Conservation (phyloP, 2,113 vertebrate genomes). For the Emydura subglobosa region DNA sequence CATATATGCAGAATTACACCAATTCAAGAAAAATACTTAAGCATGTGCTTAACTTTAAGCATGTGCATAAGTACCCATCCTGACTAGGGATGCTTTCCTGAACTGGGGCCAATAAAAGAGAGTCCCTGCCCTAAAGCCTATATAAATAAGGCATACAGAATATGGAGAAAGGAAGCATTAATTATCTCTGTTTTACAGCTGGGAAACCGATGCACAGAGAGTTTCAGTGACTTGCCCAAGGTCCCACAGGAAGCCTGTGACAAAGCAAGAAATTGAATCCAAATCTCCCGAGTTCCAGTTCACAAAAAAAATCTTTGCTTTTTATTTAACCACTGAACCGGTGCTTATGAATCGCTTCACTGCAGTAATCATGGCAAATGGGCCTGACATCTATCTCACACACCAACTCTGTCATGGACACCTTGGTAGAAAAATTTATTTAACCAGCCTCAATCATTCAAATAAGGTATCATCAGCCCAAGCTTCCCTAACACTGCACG, state of each 20-base stretch:
- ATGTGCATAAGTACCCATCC: not conserved
- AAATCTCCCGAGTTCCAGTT: not conserved
- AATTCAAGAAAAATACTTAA: not conserved
- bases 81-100: not conserved
- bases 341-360: not conserved
- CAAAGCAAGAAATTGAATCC: not conserved
- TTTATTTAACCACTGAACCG: not conserved
- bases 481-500: not conserved
- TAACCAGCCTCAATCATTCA: not conserved
- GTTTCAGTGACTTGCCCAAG: not conserved
- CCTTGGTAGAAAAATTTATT: not conserved
- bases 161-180: not conserved
- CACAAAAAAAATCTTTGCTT: not conserved
- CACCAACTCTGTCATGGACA: not conserved
- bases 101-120: not conserved
- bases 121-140: not conserved
- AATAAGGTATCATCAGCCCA: not conserved
- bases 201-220: not conserved
- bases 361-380: not conserved
- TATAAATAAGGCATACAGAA: not conserved
- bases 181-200: not conserved
- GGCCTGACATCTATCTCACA: not conserved
- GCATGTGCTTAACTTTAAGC: not conserved
- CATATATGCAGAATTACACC: constrained; percentile 35
- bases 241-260: not conserved